Evolutionary conservation across 2,888 invertebrate genomes (phyloP), one percentile per base, ranked within the genome.

Genomic region (Nymphalis c-album): DNA sequence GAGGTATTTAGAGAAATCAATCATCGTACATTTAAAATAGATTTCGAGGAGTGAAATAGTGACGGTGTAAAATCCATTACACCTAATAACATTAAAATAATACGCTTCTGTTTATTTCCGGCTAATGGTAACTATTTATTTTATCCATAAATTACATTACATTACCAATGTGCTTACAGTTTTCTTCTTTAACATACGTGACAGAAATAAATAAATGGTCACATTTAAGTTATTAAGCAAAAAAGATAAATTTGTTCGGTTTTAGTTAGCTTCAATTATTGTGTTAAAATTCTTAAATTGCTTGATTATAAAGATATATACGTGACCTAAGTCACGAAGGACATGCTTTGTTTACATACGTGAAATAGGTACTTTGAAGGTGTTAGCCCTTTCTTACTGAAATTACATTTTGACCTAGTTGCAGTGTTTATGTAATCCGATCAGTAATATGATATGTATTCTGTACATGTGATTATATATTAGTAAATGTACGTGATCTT

Each of bases 361-460:
- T 40, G 13, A 57, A 40, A 40, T 57, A 18, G 4, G 40, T 13
- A 57, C 57, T 40, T 50, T 40, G 40, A 67, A 57, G 53, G 26
- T 47, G 18, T 17, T 35, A 53, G 22, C 59, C 18, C 18, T 67
- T 31, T 40, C 55, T 53, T 17, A 18, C 66, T 64, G 59, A 60
- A 71, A 70, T 73, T 69, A 63, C 20, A 47, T 40, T 74, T 71
- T 87, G 90, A 90, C 90, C 90, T 85, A 88, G 31, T 78, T 79
- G 84, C 71, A 66, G 71, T 74, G 82, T 91, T 90, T 90, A 91
- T 90, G 88, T 91, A 90, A 90, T 77, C 57, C 35, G 31, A 62
- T 59, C 51, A 51, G 47, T 64, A 57, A 57, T 20, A 35, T 46
- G 53, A 68, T 71, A 75, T 73, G 71, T 67, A 62, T 74, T 26